These are phyloP conservation scores for Anolis sagrei DNA, from an alignment of 2,113 vertebrate genomes.

Conservation along the genomic window DNA sequence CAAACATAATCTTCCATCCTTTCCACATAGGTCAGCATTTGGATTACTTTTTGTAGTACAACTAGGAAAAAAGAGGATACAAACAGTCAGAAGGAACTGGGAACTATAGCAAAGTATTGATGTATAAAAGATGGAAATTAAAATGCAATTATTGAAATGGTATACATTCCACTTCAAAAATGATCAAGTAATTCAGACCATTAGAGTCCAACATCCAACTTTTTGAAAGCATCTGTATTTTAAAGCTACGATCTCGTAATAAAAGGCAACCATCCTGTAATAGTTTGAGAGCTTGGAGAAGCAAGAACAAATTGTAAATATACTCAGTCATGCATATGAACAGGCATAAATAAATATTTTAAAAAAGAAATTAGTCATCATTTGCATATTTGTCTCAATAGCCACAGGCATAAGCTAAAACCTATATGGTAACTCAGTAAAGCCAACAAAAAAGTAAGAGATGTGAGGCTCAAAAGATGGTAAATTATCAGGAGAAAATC, in stretches of 20 bases:
- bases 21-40: no score
- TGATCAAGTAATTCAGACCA: not conserved
- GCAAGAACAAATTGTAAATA: not conserved
- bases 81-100: not conserved
- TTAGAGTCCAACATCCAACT: not conserved
- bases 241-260: not conserved
- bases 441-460: no score
- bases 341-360: no score
- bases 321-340: not conserved
- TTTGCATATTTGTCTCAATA: not conserved
- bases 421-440: not conserved
- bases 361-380: not conserved
- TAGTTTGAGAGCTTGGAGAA: not conserved
- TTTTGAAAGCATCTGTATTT: not conserved
- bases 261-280: not conserved
- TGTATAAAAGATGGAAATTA: not conserved
- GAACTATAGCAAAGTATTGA: not conserved
- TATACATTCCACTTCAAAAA: not conserved
- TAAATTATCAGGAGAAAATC: no score
- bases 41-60: not conserved
- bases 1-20: not conserved
- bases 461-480: no score
- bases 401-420: not conserved
- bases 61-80: not conserved
- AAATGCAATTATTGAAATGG: not conserved